Percentiles rank a stretch among this genome's conserved stretches.
Evolutionary conservation across 2,797 vertebrate species (phyloP).

Genomic region (Sciurus vulgaris): DNA sequence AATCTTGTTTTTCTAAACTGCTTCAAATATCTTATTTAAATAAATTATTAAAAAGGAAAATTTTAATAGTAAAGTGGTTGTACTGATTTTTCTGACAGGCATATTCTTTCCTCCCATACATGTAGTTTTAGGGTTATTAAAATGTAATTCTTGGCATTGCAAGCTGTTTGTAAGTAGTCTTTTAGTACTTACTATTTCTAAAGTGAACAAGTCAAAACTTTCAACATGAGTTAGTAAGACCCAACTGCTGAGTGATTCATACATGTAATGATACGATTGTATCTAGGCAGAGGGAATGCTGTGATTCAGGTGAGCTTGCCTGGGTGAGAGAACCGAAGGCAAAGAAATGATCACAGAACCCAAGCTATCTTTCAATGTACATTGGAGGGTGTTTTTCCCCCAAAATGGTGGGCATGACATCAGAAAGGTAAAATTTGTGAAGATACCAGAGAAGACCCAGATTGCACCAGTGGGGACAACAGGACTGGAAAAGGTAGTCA

Average conservation of each 20-base stretch:
- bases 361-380: not conserved
- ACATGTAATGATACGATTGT: not conserved
- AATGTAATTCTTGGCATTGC: not conserved
- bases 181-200: not conserved
- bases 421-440: not conserved
- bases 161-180: not conserved
- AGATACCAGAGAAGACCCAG: not conserved
- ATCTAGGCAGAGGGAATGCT: not conserved
- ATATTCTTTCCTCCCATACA: not conserved
- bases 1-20: conserved; percentile 86
- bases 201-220: not conserved
- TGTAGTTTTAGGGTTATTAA: conserved; percentile 12
- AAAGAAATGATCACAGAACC: not conserved
- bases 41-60: conserved; percentile 77
- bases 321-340: not conserved
- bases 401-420: not conserved
- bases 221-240: not conserved
- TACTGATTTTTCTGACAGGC: conserved; percentile 69
- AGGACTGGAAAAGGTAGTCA: not conserved
- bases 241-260: not conserved
- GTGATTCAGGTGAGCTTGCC: not conserved
- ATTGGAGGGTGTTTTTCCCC: not conserved
- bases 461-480: not conserved
- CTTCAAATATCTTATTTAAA: conserved; percentile 84
- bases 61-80: conserved; percentile 68